Evolutionary conservation across 2,113 vertebrate species (phyloP), one percentile per base, ranked within the genome.

Genomic region (Lontra canadensis): DNA sequence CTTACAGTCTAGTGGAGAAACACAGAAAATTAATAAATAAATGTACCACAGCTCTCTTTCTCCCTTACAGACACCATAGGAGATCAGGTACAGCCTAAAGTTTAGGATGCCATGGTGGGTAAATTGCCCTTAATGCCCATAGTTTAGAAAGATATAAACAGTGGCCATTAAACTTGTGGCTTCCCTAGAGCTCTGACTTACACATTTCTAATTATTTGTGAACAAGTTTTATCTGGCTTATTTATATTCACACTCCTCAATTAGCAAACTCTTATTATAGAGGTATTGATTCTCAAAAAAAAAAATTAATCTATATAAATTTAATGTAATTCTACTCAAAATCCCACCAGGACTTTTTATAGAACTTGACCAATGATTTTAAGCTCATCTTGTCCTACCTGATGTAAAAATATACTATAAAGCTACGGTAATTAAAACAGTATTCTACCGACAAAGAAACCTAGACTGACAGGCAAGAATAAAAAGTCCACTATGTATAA

Each of bases 261-360:
- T 84, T 36, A 85, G 26, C 67, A 94, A 74, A 83, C 7, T 31
- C 39, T 2, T 2, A 74, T 86, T 76, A 76, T 17, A 59, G 17
- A 89, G 18, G 49, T 73, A 26, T n/a, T 90, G 89, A 74, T 82
- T 93, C 80, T 89, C 44, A 36, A 49, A 69, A 63, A 61, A 61
- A 61, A 63, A 57, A 89, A 92, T 82, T 86, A 86, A 93, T 85
- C 52, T 65, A 74, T 26, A 73, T 3, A 42, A 92, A 76, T 85
- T 67, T 81, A 92, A 67, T 74, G 29, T 25, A 94, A 71, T 79
- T 93, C 67, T 12, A 63, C 47, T 96, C 76, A 95, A 90, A 89
- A 73, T 85, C 57, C 29, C 20, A 36, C 67, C 4, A 52, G 18
- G 14, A 80, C n/a, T 76, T 83, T 92, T 96, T 79, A 8, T 25